phyloP scores from a whole-genome alignment of 2,888 invertebrate species.

The Elmis aenea region DNA sequence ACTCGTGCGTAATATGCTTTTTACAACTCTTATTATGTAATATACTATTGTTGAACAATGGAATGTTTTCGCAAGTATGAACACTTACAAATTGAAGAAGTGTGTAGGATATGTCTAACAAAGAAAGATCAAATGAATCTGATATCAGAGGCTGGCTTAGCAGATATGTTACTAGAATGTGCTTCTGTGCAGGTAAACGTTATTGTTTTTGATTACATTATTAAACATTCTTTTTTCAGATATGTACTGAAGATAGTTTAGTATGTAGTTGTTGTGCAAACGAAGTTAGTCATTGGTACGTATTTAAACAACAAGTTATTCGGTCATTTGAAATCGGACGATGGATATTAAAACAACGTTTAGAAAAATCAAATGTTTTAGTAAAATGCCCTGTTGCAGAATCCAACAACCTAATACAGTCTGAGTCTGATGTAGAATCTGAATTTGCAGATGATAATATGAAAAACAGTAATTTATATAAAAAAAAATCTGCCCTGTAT shows the following conservation, averaged over 20 bases:
- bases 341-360: constrained; percentile 15
- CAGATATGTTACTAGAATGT: constrained; percentile 25
- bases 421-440: not conserved
- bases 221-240: not conserved
- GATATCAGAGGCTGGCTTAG: constrained; percentile 24
- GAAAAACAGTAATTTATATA: constrained; percentile 1
- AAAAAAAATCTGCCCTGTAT: too few species aligned
- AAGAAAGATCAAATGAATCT: constrained; percentile 24
- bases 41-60: too few species aligned
- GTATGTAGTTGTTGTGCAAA: constrained; percentile 22
- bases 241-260: constrained; percentile 12
- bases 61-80: constrained; percentile 19
- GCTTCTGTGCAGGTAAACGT: constrained; percentile 22
- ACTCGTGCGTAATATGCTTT: too few species aligned
- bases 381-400: constrained; percentile 3
- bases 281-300: constrained; percentile 25
- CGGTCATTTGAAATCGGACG: constrained; percentile 24
- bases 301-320: constrained; percentile 24
- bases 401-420: not conserved
- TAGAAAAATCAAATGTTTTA: constrained; percentile 1
- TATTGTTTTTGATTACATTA: not conserved
- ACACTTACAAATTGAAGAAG: constrained; percentile 23
- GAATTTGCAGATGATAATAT: constrained; percentile 2
- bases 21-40: too few species aligned
- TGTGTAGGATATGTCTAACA: constrained; percentile 23